These are phyloP conservation scores for Siniperca obscura DNA, from an alignment of 2,797 vertebrate species.

Conservation along the genomic window DNA sequence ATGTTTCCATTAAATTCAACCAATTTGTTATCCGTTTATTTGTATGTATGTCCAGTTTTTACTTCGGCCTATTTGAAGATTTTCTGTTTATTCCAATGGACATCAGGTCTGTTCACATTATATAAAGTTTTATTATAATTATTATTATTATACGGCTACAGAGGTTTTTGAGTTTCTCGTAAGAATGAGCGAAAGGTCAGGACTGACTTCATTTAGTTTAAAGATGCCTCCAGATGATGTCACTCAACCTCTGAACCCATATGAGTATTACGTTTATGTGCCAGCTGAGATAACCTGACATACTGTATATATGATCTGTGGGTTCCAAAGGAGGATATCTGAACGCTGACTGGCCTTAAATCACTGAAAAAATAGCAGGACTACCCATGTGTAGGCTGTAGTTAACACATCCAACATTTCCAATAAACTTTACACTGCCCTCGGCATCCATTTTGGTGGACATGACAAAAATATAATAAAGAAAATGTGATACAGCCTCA, in stretches of 20 bases:
- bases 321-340: background rate
- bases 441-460: too few relatives aligned
- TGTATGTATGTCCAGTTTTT: background rate
- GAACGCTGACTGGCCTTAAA: background rate
- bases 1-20: background rate
- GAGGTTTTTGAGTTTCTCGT: background rate
- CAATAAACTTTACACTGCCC: too few relatives aligned
- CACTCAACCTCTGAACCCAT: background rate
- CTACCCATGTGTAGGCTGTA: too few relatives aligned
- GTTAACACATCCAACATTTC: too few relatives aligned
- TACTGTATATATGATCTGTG: background rate
- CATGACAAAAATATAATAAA: too few relatives aligned
- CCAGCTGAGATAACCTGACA: background rate
- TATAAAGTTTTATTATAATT: too few relatives aligned
- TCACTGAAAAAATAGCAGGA: too few relatives aligned
- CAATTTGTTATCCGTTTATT: background rate
- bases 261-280: background rate
- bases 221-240: background rate
- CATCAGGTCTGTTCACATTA: background rate
- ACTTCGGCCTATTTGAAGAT: background rate
- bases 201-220: background rate
- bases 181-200: too few relatives aligned
- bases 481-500: background rate
- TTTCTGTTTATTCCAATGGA: background rate
- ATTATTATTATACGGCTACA: too few relatives aligned